phyloP scores from a whole-genome alignment of 2,888 invertebrate species.

The Agrochola circellaris region DNA sequence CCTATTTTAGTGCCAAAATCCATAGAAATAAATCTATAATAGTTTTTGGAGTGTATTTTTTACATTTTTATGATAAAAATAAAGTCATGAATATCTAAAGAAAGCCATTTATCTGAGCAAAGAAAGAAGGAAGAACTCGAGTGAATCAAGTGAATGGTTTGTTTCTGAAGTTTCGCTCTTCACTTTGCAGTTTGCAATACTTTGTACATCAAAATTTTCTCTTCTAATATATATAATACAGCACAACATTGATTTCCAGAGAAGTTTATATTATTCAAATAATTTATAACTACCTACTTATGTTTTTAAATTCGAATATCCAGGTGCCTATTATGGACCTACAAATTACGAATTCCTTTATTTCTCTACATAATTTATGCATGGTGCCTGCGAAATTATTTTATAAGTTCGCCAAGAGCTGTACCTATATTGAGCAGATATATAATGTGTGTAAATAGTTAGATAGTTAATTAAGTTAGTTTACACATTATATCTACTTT shows the following conservation, averaged over 20 bases:
- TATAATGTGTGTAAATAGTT: background rate
- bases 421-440: too few relatives aligned
- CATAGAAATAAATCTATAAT: background rate
- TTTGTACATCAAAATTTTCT: conserved; percentile 1
- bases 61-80: conserved; percentile 4
- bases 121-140: background rate
- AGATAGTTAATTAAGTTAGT: background rate
- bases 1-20: background rate
- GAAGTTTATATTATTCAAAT: background rate
- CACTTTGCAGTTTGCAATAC: conserved; percentile 33
- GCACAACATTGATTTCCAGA: background rate
- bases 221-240: background rate
- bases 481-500: background rate
- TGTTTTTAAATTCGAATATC: background rate
- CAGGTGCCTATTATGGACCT: too few relatives aligned
- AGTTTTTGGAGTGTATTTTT: background rate
- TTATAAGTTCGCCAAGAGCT: background rate
- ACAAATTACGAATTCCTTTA: background rate
- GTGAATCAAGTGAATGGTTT: background rate
- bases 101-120: background rate
- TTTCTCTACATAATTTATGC: background rate
- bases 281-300: background rate
- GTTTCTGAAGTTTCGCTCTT: conserved; percentile 27
- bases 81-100: background rate
- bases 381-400: background rate